A percentile compares a stretch with the other conserved stretches of the same genome.
Conservation (phyloP, 2,797 vertebrate species). For the Semotilus atromaculatus region DNA sequence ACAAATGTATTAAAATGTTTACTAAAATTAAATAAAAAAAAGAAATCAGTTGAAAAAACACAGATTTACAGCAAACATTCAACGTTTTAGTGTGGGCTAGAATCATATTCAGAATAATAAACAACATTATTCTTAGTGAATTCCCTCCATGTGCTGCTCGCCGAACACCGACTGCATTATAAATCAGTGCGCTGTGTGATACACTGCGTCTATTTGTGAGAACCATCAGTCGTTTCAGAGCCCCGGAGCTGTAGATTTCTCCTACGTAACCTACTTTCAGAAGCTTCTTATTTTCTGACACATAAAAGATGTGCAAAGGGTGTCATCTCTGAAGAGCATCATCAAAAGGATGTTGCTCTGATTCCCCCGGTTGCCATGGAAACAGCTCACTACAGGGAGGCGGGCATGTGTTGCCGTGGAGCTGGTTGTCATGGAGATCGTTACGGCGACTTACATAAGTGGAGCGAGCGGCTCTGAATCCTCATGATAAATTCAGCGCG, state of each 20-base stretch:
- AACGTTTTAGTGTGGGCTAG: not conserved
- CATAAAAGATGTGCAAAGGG: constrained; percentile 54
- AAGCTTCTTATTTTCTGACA: constrained; percentile 26
- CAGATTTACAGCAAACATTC: not conserved
- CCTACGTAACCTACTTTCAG: constrained; percentile 36
- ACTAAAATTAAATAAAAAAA: not conserved
- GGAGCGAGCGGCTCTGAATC: constrained; percentile 67
- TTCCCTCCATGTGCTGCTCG: not conserved
- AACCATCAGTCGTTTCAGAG: not conserved
- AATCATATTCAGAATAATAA: constrained; percentile 12
- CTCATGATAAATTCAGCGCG: constrained; percentile 77
- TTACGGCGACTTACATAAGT: constrained; percentile 80
- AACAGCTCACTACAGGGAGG: constrained; percentile 77
- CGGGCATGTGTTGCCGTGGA: constrained; percentile 49
- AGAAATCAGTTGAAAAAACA: not conserved
- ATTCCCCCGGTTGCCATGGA: constrained; percentile 74
- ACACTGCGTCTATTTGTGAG: not conserved
- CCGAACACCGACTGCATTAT: not conserved
- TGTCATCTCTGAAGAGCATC: constrained; percentile 75
- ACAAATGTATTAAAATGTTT: not conserved
- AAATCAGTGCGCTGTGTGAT: not conserved
- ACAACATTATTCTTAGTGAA: not conserved
- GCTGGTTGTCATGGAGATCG: constrained; percentile 80
- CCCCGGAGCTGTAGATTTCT: constrained; percentile 33
- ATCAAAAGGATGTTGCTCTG: constrained; percentile 74